Evolutionary conservation across 1,140 invertebrate species (phyloP), one percentile per base, ranked within the genome.

Genomic region (Lysiphlebus fabarum): DNA sequence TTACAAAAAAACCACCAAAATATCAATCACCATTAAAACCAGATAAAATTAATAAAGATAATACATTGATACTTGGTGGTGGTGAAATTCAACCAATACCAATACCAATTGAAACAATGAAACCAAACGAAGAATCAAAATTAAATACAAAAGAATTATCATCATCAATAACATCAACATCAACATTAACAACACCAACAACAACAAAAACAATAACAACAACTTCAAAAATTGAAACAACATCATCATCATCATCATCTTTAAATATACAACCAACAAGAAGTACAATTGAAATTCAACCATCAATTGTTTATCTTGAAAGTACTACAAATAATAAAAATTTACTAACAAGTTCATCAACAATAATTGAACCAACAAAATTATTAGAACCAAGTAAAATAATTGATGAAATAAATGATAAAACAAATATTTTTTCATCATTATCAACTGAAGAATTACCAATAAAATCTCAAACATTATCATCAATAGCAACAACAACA

Each of bases 161-260:
- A 8, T 65, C 67, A 26, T 2, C 40, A 56, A 17, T 47, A 54
- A 58, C 62, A 7, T 42, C 58, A 40, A 68, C 62, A 0, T 57
- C 55, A 0, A 48, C 62, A 1, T 70, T 71, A 44, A 68, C 65
- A 26, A 26, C 40, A 56, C 26, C 49, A 54, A 58, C 62, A 7
- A 45, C 58, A 40, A 68, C 62, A 0, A 58, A 54, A 0, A 48
- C 62, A 1, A 70, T 71, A 44, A 68, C 65, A 4, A 7, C 72
- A 3, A 79, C 74, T 4, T 49, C 77, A 12, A 75, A 69, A 6
- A 70, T 77, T 7, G 76, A 78, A 45, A 78, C 77, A 0, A 79
- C 74, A 61, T 78, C 77, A 3, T 74, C 70, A 6, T 65, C 74
- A 61, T 78, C 77, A 3, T 74, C 70, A 6, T 65, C 77, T 1